phyloP scores from a whole-genome alignment of 1,140 invertebrate species.

The Schmidtea mediterranea region DNA sequence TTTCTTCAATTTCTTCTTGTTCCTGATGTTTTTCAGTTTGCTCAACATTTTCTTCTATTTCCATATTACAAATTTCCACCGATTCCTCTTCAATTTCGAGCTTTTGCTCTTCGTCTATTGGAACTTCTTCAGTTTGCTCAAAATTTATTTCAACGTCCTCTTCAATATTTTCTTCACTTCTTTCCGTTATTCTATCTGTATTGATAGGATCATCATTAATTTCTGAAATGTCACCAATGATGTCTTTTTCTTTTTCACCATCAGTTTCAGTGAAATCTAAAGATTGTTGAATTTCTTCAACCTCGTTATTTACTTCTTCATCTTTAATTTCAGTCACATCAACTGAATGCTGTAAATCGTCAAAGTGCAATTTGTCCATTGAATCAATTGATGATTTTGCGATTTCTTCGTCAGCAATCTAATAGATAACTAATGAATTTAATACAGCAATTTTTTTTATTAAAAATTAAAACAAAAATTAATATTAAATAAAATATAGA shows the following conservation, averaged over 20 bases:
- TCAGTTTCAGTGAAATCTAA: not conserved
- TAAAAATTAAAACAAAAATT: too few relatives aligned
- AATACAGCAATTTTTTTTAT: constrained; percentile 7
- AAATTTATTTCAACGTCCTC: not conserved
- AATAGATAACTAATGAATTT: constrained; percentile 15
- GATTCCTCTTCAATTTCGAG: too few relatives aligned
- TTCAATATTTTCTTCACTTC: constrained; percentile 13
- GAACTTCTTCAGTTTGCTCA: not conserved
- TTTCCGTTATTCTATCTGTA: constrained; percentile 37
- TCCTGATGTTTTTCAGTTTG: too few relatives aligned
- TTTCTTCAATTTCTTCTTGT: too few relatives aligned
- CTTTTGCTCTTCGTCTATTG: too few relatives aligned
- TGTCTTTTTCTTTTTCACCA: constrained; percentile 13
- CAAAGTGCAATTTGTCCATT: constrained; percentile 25
- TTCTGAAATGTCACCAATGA: constrained; percentile 34
- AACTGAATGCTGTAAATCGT: not conserved
- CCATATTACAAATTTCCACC: too few relatives aligned
- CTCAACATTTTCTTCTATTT: too few relatives aligned
- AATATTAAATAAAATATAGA: too few relatives aligned
- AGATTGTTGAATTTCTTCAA: not conserved
- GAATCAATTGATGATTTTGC: constrained; percentile 65
- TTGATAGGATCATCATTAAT: constrained; percentile 58
- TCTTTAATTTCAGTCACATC: not conserved
- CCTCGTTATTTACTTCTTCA: not conserved
- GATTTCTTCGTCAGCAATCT: constrained; percentile 41